phyloP scores from a whole-genome alignment of 2,888 invertebrate genomes.

The Aphodius granarius region DNA sequence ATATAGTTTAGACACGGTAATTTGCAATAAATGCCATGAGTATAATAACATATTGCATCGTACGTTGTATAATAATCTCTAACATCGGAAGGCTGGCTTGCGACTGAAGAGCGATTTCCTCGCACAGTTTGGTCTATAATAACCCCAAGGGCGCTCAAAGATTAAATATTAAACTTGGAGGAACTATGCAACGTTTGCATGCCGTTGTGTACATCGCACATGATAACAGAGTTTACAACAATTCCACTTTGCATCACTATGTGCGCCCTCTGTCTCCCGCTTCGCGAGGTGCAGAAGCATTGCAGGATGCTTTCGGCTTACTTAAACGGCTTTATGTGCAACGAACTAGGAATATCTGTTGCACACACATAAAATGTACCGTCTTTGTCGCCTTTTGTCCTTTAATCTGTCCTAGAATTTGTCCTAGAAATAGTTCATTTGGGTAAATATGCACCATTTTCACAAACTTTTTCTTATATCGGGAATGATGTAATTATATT shows the following conservation, averaged over 20 bases:
- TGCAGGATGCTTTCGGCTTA: background rate
- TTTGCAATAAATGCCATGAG: no score
- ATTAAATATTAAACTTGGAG: constrained; percentile 12
- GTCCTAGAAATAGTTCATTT: no score
- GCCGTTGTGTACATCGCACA: background rate
- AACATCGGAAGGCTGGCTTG: no score
- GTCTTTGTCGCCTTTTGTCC: no score
- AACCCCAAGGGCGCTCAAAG: background rate
- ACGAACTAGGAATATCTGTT: background rate
- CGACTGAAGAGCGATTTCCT: background rate
- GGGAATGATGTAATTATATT: no score
- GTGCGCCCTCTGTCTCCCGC: background rate
- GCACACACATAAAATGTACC: background rate
- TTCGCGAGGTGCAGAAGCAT: background rate
- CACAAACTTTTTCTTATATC: no score
- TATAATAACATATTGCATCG: no score
- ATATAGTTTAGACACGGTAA: no score
- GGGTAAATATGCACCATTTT: no score
- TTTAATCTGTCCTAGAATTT: no score
- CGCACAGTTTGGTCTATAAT: background rate
- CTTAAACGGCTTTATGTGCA: background rate
- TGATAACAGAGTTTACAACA: constrained; percentile 3
- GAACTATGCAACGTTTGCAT: constrained; percentile 14
- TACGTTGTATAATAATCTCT: no score
- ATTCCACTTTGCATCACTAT: background rate